Evolutionary conservation across 2,113 vertebrate genomes (phyloP).

Genomic region (Mastomys natalensis): DNA sequence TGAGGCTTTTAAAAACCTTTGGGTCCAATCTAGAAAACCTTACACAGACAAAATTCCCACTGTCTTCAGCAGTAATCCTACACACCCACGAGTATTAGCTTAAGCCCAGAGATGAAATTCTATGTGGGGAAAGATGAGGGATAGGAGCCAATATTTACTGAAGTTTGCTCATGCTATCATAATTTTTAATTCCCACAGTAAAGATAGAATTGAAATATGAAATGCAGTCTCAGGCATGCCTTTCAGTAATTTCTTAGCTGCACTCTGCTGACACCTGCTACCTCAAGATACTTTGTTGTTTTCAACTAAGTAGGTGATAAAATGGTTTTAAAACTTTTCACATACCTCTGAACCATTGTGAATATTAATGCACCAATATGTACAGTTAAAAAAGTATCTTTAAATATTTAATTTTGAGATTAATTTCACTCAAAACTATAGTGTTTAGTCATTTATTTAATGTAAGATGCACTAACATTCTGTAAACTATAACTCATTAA

Average conservation of each 20-base stretch:
- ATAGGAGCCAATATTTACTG: neutral
- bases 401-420: constrained; percentile 20
- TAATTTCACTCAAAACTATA: neutral
- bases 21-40: constrained; percentile 66
- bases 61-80: constrained; percentile 66
- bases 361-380: neutral
- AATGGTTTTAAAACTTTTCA: constrained; percentile 33
- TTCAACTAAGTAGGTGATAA: neutral
- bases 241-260: constrained; percentile 5
- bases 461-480: neutral
- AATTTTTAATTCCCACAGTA: neutral
- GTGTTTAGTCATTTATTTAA: neutral
- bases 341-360: neutral
- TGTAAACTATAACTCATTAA: neutral
- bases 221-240: neutral
- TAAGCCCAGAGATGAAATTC: constrained; percentile 8
- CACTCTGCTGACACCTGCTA: neutral
- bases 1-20: constrained; percentile 71
- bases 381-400: neutral
- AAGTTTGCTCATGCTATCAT: neutral
- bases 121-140: neutral
- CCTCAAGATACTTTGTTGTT: neutral
- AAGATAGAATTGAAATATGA: constrained; percentile 44
- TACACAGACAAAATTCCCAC: constrained; percentile 66
- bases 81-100: neutral